Percentiles rank a stretch among this genome's conserved stretches.
These are phyloP conservation scores for Etheostoma spectabile DNA, from an alignment of 2,113 vertebrate genomes.

Conservation along the genomic window DNA sequence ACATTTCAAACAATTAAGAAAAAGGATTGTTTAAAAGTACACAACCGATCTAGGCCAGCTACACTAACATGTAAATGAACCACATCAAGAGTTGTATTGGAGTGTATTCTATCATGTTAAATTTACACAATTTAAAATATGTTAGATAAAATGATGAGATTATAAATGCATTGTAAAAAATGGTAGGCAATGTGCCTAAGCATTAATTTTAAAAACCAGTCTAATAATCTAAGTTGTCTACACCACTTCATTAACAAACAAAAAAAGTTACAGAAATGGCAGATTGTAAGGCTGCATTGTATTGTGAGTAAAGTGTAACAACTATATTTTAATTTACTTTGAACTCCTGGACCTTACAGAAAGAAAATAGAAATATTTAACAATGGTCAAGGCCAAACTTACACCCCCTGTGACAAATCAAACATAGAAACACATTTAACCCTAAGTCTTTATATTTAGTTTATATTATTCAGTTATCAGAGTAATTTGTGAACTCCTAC, in stretches of 20 bases:
- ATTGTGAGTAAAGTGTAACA: background rate
- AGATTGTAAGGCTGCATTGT: background rate
- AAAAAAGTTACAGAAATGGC: conserved; percentile 9
- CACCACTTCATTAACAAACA: conserved; percentile 40
- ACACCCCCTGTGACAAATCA: conserved; percentile 40
- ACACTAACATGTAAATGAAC: conserved; percentile 21
- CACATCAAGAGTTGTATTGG: background rate
- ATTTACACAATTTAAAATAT: conserved; percentile 19
- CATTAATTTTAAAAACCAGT: conserved; percentile 5
- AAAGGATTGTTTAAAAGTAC: conserved; percentile 22
- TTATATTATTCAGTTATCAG: background rate
- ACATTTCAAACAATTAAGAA: conserved; percentile 30
- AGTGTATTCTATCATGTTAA: conserved; percentile 19
- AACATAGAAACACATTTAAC: conserved; percentile 30
- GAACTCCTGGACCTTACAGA: conserved; percentile 24
- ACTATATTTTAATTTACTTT: conserved; percentile 46
- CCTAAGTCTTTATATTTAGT: background rate
- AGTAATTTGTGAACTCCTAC: conserved; percentile 7
- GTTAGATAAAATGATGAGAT: background rate
- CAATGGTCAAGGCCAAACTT: conserved; percentile 25
- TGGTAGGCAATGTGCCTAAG: background rate
- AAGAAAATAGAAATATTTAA: conserved; percentile 14
- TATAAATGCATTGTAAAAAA: conserved; percentile 11
- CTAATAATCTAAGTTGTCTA: conserved; percentile 29
- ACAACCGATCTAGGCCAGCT: background rate